Evolutionary conservation across 2,797 vertebrate genomes (phyloP), one percentile per base, ranked within the genome.

Genomic region (Sebastes cheni): DNA sequence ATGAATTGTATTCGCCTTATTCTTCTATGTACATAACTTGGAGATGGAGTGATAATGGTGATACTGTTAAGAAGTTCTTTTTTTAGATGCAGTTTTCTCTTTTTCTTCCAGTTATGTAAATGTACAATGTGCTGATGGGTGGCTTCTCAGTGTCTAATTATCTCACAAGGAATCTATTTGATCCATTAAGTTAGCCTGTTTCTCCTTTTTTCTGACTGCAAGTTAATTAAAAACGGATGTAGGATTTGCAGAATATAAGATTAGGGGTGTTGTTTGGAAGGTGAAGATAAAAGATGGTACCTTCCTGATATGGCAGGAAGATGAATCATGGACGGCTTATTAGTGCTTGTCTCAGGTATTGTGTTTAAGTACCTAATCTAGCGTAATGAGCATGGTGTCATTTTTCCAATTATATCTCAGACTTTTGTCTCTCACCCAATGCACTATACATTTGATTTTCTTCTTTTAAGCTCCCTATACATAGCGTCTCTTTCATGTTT

Each of bases 331-430:
- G 90, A 93, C 68, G 83, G 90, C 93, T 94, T 96, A 95, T 96
- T 96, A 96, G 93, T 95, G 94, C 92, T 94, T 93, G 94, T 96
- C 94, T 95, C 90, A 94, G 92, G 94, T 95, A 95, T 95, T 95
- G 94, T 95, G 92, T 95, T 96, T 96, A 95, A 95, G 94, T 96
- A 93, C 92, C 95, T 96, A 95, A 96, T 96, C 93, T 95, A 93
- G 89, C 74, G 90, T 95, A 96, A 96, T 96, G 94, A 96, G 94
- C 91, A 89, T 78, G 86, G 89, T 95, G 94, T 95, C 94, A 95
- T 94, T 94, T 95, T 95, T 90, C 91, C 91, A 93, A 92, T 95
- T 95, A 95, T 93, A 92, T 93, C 87, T 93, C 89, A 90, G 83
- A 90, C 89, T 92, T 94, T 93, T 91, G 82, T 91, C 90, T 94